These are phyloP conservation scores for Pandemis cinnamomeana DNA, from an alignment of 2,888 invertebrate species.

Conservation along the genomic window DNA sequence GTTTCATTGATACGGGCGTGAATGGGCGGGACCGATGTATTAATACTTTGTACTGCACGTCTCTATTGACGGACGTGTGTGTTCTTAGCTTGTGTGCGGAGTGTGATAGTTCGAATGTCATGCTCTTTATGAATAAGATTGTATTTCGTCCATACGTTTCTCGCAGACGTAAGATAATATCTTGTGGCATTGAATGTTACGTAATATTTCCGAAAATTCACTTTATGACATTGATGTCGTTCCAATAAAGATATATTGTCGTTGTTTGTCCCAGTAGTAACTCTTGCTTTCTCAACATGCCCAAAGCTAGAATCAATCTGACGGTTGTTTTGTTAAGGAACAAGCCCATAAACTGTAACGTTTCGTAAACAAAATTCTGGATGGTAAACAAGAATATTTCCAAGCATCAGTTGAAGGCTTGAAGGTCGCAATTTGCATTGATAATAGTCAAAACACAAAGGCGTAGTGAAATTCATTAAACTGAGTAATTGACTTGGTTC, in stretches of 20 bases:
- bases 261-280: neutral
- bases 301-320: constrained; percentile 45
- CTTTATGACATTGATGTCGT: neutral
- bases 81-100: constrained; percentile 14
- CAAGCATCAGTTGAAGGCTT: constrained; percentile 26
- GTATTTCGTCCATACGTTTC: constrained; percentile 9
- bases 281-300: constrained; percentile 42
- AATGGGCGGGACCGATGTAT: constrained; percentile 64
- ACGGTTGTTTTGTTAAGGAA: constrained; percentile 45
- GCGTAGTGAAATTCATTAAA: constrained; percentile 19
- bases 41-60: constrained; percentile 47
- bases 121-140: constrained; percentile 15
- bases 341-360: constrained; percentile 42
- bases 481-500: constrained; percentile 5
- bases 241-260: neutral
- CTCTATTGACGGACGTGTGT: constrained; percentile 16
- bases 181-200: neutral
- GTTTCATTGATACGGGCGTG: constrained; percentile 61
- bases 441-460: constrained; percentile 22
- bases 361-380: constrained; percentile 32
- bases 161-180: neutral
- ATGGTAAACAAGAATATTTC: constrained; percentile 33
- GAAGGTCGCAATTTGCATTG: constrained; percentile 23
- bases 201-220: constrained; percentile 3
- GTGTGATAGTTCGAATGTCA: constrained; percentile 22